These are phyloP conservation scores for Penaeus indicus DNA, from an alignment of 1,140 invertebrate species.

Conservation along the genomic window DNA sequence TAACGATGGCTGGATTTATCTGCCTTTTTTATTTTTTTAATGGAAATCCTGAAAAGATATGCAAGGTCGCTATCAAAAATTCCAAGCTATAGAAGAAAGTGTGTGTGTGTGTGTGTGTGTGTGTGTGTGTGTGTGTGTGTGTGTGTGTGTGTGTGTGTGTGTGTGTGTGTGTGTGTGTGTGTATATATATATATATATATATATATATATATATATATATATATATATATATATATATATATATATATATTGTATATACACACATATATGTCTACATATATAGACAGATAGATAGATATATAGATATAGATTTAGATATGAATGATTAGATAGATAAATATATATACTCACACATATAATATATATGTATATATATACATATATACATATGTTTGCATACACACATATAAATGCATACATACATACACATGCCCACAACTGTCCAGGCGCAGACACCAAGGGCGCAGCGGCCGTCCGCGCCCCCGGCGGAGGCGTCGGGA, in stretches of 20 bases:
- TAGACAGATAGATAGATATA: conserved; percentile 12
- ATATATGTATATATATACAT: neutral
- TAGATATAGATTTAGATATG: neutral
- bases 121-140: neutral
- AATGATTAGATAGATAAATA: neutral
- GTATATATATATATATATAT: conserved; percentile 8
- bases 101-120: neutral
- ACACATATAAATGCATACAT: neutral
- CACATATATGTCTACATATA: neutral
- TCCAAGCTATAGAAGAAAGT: too few species aligned
- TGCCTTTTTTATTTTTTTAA: too few species aligned
- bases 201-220: conserved; percentile 26
- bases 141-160: neutral
- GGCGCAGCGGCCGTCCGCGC: neutral
- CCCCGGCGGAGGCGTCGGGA: neutral
- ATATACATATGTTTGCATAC: neutral
- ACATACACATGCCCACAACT: neutral
- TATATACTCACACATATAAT: neutral
- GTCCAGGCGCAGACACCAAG: too few species aligned
- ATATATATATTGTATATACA: neutral
- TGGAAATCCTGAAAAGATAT: too few species aligned
- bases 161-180: neutral
- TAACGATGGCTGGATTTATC: neutral
- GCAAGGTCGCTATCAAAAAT: too few species aligned
- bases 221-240: conserved; percentile 9